Base-by-base conservation (phyloP, 2,888 invertebrate species). In the Saturnia pavonia region DNA sequence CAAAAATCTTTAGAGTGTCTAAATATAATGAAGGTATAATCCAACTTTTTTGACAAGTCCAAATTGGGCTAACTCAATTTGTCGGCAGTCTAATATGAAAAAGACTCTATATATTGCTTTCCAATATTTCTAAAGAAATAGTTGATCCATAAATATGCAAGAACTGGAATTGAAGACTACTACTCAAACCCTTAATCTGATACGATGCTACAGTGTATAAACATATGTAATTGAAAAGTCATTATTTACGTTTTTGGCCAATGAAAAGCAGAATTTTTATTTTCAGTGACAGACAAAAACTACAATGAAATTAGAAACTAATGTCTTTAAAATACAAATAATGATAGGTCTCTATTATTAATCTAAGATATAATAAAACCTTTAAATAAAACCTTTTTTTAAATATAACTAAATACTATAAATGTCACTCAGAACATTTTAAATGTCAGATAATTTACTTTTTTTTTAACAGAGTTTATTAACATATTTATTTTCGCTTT, bases 391-490 rank as follows among this genome's bases (percentile, higher is more conserved):
- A 11, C 25, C 25, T 9, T 27, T 60, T 57, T 25, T 25, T 25
- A 14, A 60, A 27, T 14, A 60, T 27, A 27, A 1, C 27, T 60
- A 3, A 14, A 60, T 27, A 12, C 11, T 60, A 60, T 60, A 51
- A 65, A 16, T 65, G 48, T 48, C 48, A 40, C 40, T 16, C 48
- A 19, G 8, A n/a, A 45, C 25, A 25, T 16, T 40, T 65, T 34
- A n/a, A 66, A 66, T 27, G 69, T 69, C 69, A 65, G 12, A 22
- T 34, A 68, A 34, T 51, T 22, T 22, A 54, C 11, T 11, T 9
- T 22, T 54, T 54, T 6, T 54, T 8, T n/a, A n/a, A 54, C 22
- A 54, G 19, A 54, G 45, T 45, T 3, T 45, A n/a, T 45, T n/a
- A 54, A 54, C 54, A 22, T 22, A 22, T 22, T n/a, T 54, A 34